Evolutionary conservation across 2,113 vertebrate species (phyloP).

Genomic region (Vombatus ursinus): DNA sequence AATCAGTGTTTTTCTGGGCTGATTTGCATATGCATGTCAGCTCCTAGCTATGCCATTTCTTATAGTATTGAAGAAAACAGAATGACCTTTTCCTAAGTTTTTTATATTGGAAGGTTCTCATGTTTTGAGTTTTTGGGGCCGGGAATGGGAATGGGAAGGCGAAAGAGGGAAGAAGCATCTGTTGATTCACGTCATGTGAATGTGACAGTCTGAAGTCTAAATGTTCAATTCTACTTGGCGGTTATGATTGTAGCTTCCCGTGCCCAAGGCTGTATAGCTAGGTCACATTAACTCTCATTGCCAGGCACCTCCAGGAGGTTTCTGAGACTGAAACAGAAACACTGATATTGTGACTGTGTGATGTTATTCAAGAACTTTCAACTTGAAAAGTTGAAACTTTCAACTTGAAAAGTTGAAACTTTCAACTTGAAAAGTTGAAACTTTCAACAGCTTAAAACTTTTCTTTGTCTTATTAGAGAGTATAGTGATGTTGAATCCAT

Average conservation of each 20-base stretch:
- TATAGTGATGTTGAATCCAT: constrained; percentile 42
- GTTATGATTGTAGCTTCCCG: constrained; percentile 76
- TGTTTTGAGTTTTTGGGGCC: constrained; percentile 72
- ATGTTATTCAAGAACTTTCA: constrained; percentile 65
- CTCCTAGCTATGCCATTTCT: constrained; percentile 73
- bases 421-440: background rate
- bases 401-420: constrained; percentile 24
- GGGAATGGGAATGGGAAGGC: constrained; percentile 22
- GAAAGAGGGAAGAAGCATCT: constrained; percentile 46
- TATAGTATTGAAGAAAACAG: constrained; percentile 77
- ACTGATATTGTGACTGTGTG: constrained; percentile 60
- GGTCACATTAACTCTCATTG: constrained; percentile 80
- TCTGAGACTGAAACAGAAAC: constrained; percentile 57
- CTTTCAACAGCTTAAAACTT: background rate
- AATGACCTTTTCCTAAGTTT: constrained; percentile 84
- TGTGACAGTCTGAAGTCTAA: constrained; percentile 69
- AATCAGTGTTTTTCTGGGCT: constrained; percentile 65
- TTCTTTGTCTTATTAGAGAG: constrained; percentile 64
- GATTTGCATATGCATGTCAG: constrained; percentile 82
- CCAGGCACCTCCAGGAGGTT: constrained; percentile 75
- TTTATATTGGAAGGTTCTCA: constrained; percentile 73
- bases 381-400: background rate
- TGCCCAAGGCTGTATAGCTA: constrained; percentile 83
- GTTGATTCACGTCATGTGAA: constrained; percentile 68
- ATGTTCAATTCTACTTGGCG: constrained; percentile 70